Evolutionary conservation across 2,113 vertebrate species (phyloP).

Genomic region (Melanocharis versteri): DNA sequence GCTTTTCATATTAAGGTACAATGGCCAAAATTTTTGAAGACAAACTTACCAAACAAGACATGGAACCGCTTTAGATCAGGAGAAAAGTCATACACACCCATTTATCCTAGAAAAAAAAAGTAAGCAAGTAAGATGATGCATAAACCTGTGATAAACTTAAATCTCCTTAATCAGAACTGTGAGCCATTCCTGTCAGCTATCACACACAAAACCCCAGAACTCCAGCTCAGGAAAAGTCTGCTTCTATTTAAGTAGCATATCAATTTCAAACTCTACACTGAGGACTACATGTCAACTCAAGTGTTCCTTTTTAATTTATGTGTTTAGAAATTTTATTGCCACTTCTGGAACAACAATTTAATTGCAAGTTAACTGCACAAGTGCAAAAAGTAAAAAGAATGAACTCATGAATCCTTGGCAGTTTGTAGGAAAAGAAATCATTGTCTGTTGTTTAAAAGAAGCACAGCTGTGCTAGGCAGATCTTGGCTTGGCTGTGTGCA

Average conservation of each 20-base stretch:
- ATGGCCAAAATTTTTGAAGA: background rate
- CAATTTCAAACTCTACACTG: background rate
- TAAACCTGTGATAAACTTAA: background rate
- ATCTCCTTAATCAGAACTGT: background rate
- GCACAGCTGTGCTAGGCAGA: background rate
- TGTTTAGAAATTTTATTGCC: background rate
- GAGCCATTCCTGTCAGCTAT: background rate
- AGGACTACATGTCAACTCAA: background rate
- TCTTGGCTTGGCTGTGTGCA: background rate
- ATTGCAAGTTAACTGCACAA: background rate
- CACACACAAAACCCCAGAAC: background rate
- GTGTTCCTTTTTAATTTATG: background rate
- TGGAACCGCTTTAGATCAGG: constrained; percentile 73
- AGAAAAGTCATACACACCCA: constrained; percentile 62
- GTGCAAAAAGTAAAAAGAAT: background rate
- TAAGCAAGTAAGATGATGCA: background rate
- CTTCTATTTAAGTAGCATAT: background rate
- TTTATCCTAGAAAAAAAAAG: constrained; percentile 60
- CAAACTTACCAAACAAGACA: constrained; percentile 81
- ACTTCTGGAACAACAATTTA: background rate
- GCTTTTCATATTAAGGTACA: background rate
- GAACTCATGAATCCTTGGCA: background rate
- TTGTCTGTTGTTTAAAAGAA: background rate
- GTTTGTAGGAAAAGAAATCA: background rate
- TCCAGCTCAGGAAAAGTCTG: background rate